Evolutionary conservation across 2,888 invertebrate genomes (phyloP).

Genomic region (Amiota communis): DNA sequence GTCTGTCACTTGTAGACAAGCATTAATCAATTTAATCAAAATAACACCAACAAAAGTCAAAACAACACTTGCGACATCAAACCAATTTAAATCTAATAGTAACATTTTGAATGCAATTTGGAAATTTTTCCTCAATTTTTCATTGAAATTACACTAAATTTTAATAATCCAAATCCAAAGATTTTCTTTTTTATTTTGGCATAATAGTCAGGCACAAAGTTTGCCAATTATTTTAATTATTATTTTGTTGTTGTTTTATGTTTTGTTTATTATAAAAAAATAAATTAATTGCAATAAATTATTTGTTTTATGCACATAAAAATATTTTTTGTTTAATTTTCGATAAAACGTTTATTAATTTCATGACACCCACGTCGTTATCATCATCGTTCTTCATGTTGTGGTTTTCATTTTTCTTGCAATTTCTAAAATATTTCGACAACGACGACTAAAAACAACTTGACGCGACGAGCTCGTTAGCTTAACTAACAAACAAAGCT

Average conservation of each 20-base stretch:
- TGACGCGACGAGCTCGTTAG: background rate
- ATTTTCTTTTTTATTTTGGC: conserved; percentile 1
- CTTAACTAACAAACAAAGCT: background rate
- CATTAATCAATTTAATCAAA: conserved; percentile 60
- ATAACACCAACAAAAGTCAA: conserved; percentile 52
- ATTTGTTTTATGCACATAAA: background rate
- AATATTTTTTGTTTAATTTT: background rate
- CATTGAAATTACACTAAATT: background rate
- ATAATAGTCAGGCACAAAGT: background rate
- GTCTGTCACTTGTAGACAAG: conserved; percentile 50
- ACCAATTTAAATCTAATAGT: conserved; percentile 57
- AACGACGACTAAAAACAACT: background rate
- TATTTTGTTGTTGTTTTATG: conserved; percentile 13
- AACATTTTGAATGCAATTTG: conserved; percentile 49
- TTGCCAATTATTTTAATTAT: conserved; percentile 9
- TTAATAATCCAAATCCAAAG: background rate
- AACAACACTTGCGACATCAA: conserved; percentile 61
- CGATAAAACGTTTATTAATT: conserved; percentile 18
- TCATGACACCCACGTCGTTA: conserved; percentile 12
- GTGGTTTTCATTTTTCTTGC: too few relatives aligned
- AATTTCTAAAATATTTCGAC: too few relatives aligned
- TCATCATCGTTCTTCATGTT: background rate
- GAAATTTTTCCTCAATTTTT: conserved; percentile 11
- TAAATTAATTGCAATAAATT: background rate
- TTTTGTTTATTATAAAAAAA: background rate